phyloP scores from a whole-genome alignment of 2,797 vertebrate genomes.

The Gallinago solitaria region DNA sequence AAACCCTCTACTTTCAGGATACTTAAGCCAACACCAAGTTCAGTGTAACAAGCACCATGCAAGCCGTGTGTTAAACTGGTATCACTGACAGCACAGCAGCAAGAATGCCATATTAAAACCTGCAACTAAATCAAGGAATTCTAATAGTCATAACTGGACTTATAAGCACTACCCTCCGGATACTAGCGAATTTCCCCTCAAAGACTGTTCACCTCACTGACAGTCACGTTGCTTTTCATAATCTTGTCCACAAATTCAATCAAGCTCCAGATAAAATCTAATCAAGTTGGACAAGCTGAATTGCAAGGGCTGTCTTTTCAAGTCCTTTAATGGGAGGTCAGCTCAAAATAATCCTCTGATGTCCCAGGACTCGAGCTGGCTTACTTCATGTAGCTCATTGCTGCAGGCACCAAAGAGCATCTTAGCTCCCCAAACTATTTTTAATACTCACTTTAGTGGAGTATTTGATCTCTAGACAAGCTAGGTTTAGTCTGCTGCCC shows the following conservation, averaged over 20 bases:
- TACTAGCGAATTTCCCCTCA: not conserved
- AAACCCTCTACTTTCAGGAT: not conserved
- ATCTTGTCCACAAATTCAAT: constrained; percentile 46
- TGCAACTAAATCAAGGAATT: constrained; percentile 4
- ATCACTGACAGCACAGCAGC: not conserved
- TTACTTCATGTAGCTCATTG: not conserved
- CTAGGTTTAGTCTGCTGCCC: not conserved
- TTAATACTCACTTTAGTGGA: not conserved
- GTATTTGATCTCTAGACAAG: not conserved
- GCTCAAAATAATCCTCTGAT: constrained; percentile 26
- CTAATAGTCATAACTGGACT: constrained; percentile 5
- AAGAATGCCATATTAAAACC: not conserved
- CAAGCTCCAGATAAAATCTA: constrained; percentile 52
- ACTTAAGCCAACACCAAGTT: not conserved
- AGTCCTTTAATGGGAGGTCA: not conserved
- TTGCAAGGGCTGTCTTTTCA: not conserved
- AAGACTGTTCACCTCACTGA: constrained; percentile 23
- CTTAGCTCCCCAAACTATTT: not conserved
- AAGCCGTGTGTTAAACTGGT: not conserved
- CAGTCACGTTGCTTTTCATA: constrained; percentile 37
- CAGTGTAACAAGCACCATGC: not conserved
- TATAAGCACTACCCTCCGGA: constrained; percentile 9
- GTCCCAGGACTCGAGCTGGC: not conserved
- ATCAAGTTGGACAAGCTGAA: constrained; percentile 42
- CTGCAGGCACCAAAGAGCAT: constrained; percentile 3